phyloP scores from a whole-genome alignment of 1,140 invertebrate genomes.

The Atta colombica region DNA sequence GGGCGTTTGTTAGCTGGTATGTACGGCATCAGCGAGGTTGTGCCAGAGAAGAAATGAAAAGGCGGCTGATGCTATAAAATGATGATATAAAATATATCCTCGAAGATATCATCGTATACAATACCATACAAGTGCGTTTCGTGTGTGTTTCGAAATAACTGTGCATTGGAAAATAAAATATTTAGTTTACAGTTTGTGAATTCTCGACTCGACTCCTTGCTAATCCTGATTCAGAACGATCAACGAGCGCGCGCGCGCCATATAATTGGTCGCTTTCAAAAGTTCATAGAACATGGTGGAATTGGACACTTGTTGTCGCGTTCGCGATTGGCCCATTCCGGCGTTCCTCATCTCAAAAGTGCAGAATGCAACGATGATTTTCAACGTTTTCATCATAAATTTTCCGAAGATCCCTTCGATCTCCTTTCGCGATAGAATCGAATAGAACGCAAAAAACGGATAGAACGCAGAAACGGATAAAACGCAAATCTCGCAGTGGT shows the following conservation, averaged over 20 bases:
- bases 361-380: neutral
- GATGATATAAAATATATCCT: no score
- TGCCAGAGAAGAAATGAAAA: slow-evolving; percentile 79
- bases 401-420: neutral
- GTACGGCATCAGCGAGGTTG: slow-evolving; percentile 91
- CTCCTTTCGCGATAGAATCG: neutral
- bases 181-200: neutral
- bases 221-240: no score
- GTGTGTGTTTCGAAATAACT: neutral
- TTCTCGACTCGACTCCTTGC: neutral
- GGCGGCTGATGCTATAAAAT: slow-evolving; percentile 35
- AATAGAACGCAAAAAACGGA: neutral
- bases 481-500: neutral
- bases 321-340: neutral
- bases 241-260: no score
- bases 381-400: neutral
- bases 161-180: slow-evolving; percentile 3
- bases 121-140: neutral
- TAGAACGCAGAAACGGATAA: neutral
- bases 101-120: neutral
- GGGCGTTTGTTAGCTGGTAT: slow-evolving; percentile 91
- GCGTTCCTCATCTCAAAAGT: neutral
- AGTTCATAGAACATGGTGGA: neutral
- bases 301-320: neutral
- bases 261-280: slow-evolving; percentile 51